Conservation (phyloP, 2,797 vertebrate genomes). For the Alcedo atthis region DNA sequence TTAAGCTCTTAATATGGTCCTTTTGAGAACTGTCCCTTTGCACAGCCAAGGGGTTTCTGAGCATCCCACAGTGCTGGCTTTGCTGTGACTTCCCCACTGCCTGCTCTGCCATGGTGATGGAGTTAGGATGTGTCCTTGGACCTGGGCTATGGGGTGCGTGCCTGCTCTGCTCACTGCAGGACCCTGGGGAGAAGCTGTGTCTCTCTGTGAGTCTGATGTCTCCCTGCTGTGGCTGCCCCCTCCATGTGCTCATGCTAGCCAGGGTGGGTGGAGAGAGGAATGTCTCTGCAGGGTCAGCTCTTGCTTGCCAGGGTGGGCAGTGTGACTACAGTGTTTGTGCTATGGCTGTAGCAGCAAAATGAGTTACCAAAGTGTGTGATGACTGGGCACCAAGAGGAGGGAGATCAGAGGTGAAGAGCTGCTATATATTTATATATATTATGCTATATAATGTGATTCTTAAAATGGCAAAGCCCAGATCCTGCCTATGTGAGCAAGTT, state of each 20-base stretch:
- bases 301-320: fast-evolving
- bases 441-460: neutral
- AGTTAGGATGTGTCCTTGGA: neutral
- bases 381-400: neutral
- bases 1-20: neutral
- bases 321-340: fast-evolving
- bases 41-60: neutral
- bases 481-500: neutral
- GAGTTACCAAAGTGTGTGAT: fast-evolving
- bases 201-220: neutral
- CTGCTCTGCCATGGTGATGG: fast-evolving
- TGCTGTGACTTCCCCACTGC: neutral
- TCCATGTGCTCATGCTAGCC: neutral
- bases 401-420: neutral
- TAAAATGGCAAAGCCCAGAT: neutral
- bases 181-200: neutral
- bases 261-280: neutral
- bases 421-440: neutral
- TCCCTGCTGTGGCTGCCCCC: neutral
- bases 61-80: neutral
- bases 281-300: neutral
- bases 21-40: neutral
- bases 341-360: neutral
- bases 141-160: fast-evolving
- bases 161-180: neutral